Evolutionary conservation across 2,797 vertebrate genomes (phyloP).

Genomic region (Molossus molossus): DNA sequence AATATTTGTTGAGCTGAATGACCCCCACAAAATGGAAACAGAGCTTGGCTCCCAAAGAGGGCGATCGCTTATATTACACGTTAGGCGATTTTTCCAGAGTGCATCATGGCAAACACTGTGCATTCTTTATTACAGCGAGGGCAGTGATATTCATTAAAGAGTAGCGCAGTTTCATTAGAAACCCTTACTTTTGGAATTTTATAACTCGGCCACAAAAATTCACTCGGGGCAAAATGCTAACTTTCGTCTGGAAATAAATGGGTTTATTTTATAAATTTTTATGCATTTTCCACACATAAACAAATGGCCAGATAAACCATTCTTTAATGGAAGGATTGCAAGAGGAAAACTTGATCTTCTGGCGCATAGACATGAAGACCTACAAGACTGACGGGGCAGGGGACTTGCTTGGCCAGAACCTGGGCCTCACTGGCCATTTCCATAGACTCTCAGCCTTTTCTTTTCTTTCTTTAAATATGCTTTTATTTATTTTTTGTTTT

Average conservation of each 20-base stretch:
- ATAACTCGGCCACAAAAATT: constrained; percentile 90
- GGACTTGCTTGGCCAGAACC: fast-evolving
- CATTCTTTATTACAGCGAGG: constrained; percentile 70
- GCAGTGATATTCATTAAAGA: constrained; percentile 74
- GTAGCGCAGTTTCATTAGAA: constrained; percentile 89
- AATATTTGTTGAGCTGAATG: constrained; percentile 72
- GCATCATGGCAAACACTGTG: constrained; percentile 74
- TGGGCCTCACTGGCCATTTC: fast-evolving
- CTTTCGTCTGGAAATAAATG: constrained; percentile 83
- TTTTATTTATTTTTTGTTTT: too few species aligned
- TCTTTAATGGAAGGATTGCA: constrained; percentile 72
- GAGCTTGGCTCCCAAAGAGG: constrained; percentile 67
- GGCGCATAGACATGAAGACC: not conserved
- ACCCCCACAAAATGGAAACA: constrained; percentile 74
- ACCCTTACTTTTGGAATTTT: constrained; percentile 89
- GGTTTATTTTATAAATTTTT: constrained; percentile 86
- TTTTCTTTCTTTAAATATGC: too few species aligned
- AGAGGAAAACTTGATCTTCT: constrained; percentile 75
- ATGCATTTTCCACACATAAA: constrained; percentile 86
- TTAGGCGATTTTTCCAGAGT: constrained; percentile 79
- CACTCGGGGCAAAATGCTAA: constrained; percentile 85
- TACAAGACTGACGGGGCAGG: fast-evolving
- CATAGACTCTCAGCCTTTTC: not conserved
- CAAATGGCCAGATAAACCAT: constrained; percentile 82
- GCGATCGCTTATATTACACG: constrained; percentile 59